Conservation (phyloP, 2,888 invertebrate species). For the Quadroppia sp. region DNA sequence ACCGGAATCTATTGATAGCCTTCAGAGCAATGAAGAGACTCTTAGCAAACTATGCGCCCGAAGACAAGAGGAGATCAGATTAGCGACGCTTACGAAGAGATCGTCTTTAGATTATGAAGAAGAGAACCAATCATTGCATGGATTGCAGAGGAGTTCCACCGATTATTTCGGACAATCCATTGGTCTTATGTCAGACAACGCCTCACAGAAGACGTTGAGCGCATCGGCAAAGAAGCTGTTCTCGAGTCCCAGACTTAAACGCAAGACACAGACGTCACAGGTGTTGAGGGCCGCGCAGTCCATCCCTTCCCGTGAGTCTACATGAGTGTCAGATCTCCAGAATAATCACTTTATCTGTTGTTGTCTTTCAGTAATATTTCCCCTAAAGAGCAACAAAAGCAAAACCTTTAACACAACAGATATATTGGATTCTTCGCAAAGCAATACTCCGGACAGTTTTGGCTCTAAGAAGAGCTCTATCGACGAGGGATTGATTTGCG, state of each 20-base stretch:
- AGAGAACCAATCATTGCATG: not conserved
- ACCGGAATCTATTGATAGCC: not conserved
- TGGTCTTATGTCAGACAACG: not conserved
- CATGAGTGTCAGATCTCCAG: not conserved
- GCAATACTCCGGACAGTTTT: conserved; percentile 15
- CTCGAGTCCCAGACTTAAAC: conserved; percentile 37
- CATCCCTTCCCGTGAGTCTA: conserved; percentile 38
- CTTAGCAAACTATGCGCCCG: not conserved
- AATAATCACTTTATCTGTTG: not conserved
- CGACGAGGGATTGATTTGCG: conserved; percentile 38
- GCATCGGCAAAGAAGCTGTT: conserved; percentile 6
- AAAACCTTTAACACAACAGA: conserved; percentile 32
- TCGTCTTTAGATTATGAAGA: conserved; percentile 7
- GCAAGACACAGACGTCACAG: conserved; percentile 39
- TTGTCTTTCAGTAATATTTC: conserved; percentile 38
- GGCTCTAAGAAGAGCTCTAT: conserved; percentile 40
- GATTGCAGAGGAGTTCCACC: conserved; percentile 30
- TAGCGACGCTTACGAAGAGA: conserved; percentile 20
- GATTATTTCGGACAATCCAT: conserved; percentile 23
- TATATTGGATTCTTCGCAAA: conserved; percentile 14
- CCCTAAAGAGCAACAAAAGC: conserved; percentile 28
- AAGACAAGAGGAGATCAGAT: conserved; percentile 31
- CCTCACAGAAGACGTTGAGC: conserved; percentile 1
- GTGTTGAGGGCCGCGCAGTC: conserved; percentile 40
- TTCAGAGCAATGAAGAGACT: conserved; percentile 5